phyloP scores from a whole-genome alignment of 2,888 invertebrate genomes.

The Schizaphis graminum region DNA sequence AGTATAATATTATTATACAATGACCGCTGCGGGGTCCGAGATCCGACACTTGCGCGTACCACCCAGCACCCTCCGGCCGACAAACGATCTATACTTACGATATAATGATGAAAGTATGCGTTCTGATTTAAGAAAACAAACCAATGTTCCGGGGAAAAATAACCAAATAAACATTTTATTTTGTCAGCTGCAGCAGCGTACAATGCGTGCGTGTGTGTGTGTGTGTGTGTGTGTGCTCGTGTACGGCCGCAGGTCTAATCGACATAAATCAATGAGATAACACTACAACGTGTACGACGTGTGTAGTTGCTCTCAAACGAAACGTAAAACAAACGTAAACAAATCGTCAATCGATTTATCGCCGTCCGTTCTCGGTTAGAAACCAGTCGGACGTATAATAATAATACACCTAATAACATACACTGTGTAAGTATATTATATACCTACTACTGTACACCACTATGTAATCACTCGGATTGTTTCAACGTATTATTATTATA shows the following conservation, averaged over 20 bases:
- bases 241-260: not conserved
- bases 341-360: constrained; percentile 33
- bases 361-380: not conserved
- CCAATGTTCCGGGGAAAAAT: not conserved
- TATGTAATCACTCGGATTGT: not conserved
- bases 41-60: not conserved
- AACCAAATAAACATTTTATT: constrained; percentile 49
- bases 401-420: not conserved
- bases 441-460: not conserved
- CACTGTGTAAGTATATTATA: not conserved
- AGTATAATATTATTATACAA: not conserved
- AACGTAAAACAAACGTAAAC: constrained; percentile 44
- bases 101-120: not conserved
- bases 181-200: not conserved
- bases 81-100: not conserved
- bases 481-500: not conserved
- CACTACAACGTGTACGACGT: not conserved
- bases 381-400: not conserved
- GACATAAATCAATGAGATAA: constrained; percentile 2
- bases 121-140: constrained; percentile 48
- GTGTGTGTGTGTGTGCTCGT: not conserved
- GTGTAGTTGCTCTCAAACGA: not conserved
- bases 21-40: not conserved
- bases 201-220: not conserved
- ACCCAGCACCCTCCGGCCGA: not conserved